Evolutionary conservation across 2,113 vertebrate species (phyloP).

Genomic region (Tonatia bakeri): DNA sequence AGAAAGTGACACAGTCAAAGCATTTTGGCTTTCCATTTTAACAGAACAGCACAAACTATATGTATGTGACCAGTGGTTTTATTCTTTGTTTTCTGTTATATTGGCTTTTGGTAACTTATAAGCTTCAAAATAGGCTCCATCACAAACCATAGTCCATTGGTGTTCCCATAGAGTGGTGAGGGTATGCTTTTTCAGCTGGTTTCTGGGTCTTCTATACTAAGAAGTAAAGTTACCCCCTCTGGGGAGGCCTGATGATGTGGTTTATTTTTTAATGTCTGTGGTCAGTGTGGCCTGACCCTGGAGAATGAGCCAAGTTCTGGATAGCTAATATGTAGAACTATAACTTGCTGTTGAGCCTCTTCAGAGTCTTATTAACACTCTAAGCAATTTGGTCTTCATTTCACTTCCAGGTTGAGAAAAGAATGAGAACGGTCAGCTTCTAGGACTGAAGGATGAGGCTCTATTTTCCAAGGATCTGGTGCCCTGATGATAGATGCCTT

Average conservation of each 20-base stretch:
- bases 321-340: not conserved
- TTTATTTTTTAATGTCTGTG: not conserved
- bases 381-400: not conserved
- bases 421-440: not conserved
- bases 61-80: constrained; percentile 45
- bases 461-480: not conserved
- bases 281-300: not conserved
- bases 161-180: not conserved
- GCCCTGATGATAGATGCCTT: not conserved
- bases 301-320: not conserved
- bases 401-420: not conserved
- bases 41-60: constrained; percentile 54
- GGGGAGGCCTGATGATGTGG: not conserved
- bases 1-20: constrained; percentile 76
- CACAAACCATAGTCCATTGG: not conserved
- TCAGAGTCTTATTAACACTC: not conserved
- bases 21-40: constrained; percentile 80
- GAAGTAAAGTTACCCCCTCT: not conserved
- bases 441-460: not conserved
- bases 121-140: not conserved
- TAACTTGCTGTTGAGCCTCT: not conserved
- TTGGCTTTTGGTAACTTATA: not conserved
- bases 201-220: not conserved
- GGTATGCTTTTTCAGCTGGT: not conserved
- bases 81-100: not conserved